Base-by-base conservation (phyloP, 1,140 invertebrate genomes). In the Oncopodura yosiiana region DNA sequence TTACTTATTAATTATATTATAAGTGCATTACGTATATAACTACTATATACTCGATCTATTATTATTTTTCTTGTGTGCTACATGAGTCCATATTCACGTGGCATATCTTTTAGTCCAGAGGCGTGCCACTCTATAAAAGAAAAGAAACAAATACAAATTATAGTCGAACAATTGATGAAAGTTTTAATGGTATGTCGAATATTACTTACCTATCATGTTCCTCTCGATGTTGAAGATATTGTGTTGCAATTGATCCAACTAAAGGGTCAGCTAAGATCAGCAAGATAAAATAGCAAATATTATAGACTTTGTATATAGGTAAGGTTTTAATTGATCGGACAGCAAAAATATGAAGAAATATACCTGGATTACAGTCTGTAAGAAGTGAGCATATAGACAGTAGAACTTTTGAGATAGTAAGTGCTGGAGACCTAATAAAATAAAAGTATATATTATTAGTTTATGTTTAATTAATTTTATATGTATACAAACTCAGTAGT, bases 81-180 rank as follows among this genome's bases (percentile, higher is more conserved):
- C 32, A 34, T 34, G 32, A 34, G n/a, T n/a, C n/a, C n/a, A 29
- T 14, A 24, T 32, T 89, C 86, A 93, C 78, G 89, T 92, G 52
- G 92, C 90, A 72, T 94, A 99, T 66, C 93, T 81, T 73, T 96
- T 96, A 65, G 94, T 98, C 94, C 94, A 99, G 61, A 94, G 81
- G 69, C 93, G 81, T 60, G 94, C 94, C 71, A 94, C 94, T 69
- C 91, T 83, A n/a, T n/a, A n/a, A n/a, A n/a, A n/a, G n/a, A n/a
- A n/a, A n/a, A n/a, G n/a, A n/a, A n/a, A n/a, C n/a, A n/a, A n/a
- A n/a, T n/a, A n/a, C n/a, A n/a, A n/a, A n/a, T n/a, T n/a, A n/a
- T n/a, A n/a, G n/a, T n/a, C n/a, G n/a, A n/a, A n/a, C n/a, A n/a
- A n/a, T n/a, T n/a, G n/a, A n/a, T n/a, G n/a, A n/a, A n/a, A n/a